Percentiles rank a stretch among this genome's conserved stretches.
phyloP scores from a whole-genome alignment of 2,888 invertebrate species.

The Mythimna lalbum region DNA sequence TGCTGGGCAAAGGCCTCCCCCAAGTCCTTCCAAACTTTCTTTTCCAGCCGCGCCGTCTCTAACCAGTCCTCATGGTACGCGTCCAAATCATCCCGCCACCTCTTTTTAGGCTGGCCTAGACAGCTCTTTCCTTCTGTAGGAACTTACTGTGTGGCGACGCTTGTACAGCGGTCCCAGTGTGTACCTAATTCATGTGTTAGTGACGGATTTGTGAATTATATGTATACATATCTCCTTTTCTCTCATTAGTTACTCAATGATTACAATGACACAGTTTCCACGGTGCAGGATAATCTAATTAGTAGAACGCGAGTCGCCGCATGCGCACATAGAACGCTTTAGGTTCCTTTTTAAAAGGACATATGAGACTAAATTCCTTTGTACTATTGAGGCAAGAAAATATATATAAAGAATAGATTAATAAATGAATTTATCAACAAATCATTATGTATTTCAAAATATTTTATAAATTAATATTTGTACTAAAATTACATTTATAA shows the following conservation, averaged over 20 bases:
- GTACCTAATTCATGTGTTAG: no score
- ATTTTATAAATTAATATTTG: no score
- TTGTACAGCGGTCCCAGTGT: no score
- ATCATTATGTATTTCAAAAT: no score
- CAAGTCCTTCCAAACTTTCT: no score
- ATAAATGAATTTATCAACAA: not conserved
- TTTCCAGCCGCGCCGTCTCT: no score
- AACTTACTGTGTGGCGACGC: no score
- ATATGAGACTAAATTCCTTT: not conserved
- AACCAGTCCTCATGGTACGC: no score
- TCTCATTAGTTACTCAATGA: slow-evolving; percentile 51
- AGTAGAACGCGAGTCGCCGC: slow-evolving; percentile 32
- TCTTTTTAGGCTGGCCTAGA: no score
- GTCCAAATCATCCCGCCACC: no score
- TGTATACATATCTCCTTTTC: slow-evolving; percentile 33
- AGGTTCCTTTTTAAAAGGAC: slow-evolving; percentile 20
- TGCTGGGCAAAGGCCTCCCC: no score
- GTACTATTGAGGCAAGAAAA: not conserved
- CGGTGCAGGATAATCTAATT: slow-evolving; percentile 61
- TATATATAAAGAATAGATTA: not conserved
- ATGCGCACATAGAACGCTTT: slow-evolving; percentile 34
- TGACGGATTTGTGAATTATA: slow-evolving; percentile 29
- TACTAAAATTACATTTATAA: not conserved
- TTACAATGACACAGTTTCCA: slow-evolving; percentile 62
- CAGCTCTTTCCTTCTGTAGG: no score